These are phyloP conservation scores for Calidris pugnax DNA, from an alignment of 2,113 vertebrate species.

Conservation along the genomic window DNA sequence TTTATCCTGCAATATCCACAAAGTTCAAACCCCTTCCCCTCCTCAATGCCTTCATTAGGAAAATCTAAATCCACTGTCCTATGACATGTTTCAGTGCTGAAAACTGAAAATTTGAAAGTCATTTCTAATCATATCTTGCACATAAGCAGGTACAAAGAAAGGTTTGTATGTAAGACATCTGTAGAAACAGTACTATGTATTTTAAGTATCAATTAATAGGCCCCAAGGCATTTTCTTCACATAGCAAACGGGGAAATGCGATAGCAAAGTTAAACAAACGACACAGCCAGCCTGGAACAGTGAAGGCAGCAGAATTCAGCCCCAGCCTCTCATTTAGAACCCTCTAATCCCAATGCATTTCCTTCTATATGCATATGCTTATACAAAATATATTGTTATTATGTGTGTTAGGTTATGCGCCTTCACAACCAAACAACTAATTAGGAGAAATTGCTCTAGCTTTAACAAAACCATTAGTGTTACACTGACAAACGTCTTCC, in stretches of 20 bases:
- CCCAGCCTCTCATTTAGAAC: not conserved
- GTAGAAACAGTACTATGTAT: not conserved
- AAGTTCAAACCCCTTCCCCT: not conserved
- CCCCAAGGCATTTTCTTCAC: not conserved
- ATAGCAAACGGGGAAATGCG: not conserved
- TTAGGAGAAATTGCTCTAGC: not conserved
- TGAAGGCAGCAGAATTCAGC: not conserved
- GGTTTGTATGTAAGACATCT: not conserved
- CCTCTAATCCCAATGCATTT: not conserved
- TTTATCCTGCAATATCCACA: not conserved
- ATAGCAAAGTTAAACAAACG: constrained; percentile 27
- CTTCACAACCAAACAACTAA: not conserved
- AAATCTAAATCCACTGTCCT: not conserved
- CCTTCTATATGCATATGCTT: not conserved
- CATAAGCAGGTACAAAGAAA: not conserved
- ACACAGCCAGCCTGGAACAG: not conserved
- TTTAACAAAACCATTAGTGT: not conserved
- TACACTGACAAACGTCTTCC: not conserved
- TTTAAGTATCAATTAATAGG: not conserved
- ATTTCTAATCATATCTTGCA: not conserved
- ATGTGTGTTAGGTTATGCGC: not conserved
- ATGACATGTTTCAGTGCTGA: not conserved
- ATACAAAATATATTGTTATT: not conserved
- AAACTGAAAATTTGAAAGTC: not conserved
- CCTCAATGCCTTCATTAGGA: not conserved